These are phyloP conservation scores for Cuculus canorus DNA, from an alignment of 2,797 vertebrate species.

Conservation along the genomic window DNA sequence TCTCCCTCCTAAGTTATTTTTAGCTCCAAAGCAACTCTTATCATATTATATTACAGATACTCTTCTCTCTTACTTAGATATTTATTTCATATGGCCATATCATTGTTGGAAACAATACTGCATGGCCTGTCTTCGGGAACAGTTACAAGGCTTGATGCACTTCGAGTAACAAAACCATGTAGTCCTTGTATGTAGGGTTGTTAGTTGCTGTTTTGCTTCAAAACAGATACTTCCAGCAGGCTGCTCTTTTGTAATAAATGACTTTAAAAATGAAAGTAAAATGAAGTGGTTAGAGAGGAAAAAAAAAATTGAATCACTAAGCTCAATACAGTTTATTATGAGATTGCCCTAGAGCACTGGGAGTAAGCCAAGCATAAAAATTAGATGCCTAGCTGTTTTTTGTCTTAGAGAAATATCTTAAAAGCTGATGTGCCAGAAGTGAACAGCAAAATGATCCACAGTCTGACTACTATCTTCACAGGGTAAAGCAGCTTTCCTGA, in stretches of 20 bases:
- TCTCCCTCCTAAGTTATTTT: neutral
- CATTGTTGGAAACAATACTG: neutral
- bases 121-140: neutral
- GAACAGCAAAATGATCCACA: neutral
- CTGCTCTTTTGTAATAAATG: neutral
- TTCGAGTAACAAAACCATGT: neutral
- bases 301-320: neutral
- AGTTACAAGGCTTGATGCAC: neutral
- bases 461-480: neutral
- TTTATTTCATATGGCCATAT: neutral
- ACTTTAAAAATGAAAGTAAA: neutral
- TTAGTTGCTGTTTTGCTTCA: neutral
- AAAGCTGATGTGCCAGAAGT: neutral
- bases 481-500: neutral
- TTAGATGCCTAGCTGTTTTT: neutral
- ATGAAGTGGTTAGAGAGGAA: neutral
- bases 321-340: neutral
- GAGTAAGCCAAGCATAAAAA: neutral
- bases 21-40: neutral
- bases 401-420: neutral
- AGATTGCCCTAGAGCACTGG: neutral
- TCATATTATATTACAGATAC: accelerated
- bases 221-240: neutral
- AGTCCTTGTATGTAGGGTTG: neutral
- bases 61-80: neutral